phyloP scores from a whole-genome alignment of 2,888 invertebrate species.

The Chymomyza amoena region DNA sequence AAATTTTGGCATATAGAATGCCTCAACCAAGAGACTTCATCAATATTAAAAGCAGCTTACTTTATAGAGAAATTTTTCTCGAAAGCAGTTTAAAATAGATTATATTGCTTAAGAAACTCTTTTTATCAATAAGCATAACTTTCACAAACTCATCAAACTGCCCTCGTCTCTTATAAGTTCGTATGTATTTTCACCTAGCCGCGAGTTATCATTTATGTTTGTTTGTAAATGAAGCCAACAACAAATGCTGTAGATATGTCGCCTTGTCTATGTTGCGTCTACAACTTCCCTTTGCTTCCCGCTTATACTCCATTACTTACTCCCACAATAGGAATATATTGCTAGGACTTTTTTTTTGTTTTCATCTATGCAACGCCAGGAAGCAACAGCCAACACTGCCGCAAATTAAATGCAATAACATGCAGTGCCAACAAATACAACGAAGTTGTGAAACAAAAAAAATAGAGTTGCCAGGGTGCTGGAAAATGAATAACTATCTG shows the following conservation, averaged over 20 bases:
- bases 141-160: too few relatives aligned
- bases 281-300: slow-evolving; percentile 17
- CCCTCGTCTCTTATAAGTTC: too few relatives aligned
- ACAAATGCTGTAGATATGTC: slow-evolving; percentile 34
- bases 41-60: too few relatives aligned
- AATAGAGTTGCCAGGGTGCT: slow-evolving; percentile 4
- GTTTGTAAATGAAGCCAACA: slow-evolving; percentile 36
- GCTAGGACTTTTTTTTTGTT: slow-evolving; percentile 9
- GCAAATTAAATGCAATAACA: slow-evolving; percentile 71
- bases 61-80: too few relatives aligned
- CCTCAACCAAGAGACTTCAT: too few relatives aligned
- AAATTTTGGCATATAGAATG: too few relatives aligned
- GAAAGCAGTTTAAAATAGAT: too few relatives aligned
- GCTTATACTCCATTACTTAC: not conserved
- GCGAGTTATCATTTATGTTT: slow-evolving; percentile 56
- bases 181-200: slow-evolving; percentile 39
- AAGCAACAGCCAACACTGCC: slow-evolving; percentile 41
- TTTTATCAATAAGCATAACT: too few relatives aligned
- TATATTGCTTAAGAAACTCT: too few relatives aligned
- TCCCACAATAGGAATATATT: not conserved
- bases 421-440: slow-evolving; percentile 27
- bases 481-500: not conserved
- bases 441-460: slow-evolving; percentile 29
- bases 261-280: slow-evolving; percentile 55
- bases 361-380: slow-evolving; percentile 24